A percentile compares a stretch with the other conserved stretches of the same genome.
These are phyloP conservation scores for Plectrocnemia conspersa DNA, from an alignment of 1,140 invertebrate species.

Conservation along the genomic window DNA sequence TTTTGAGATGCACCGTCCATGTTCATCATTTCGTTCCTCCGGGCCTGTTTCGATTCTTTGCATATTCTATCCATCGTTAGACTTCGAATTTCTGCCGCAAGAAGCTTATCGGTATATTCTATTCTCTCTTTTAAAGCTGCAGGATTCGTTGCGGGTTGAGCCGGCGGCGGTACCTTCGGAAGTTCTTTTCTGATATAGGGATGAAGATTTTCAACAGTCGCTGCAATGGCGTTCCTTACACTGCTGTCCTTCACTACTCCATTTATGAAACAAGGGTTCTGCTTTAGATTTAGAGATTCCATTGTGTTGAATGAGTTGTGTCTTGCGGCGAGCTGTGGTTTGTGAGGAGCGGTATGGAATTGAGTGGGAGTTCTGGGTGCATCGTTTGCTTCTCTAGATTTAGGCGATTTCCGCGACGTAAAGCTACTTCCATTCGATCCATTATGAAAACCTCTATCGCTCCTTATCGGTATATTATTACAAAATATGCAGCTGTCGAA, in stretches of 20 bases:
- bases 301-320: slow-evolving; percentile 51
- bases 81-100: slow-evolving; percentile 49
- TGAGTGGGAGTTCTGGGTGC: slow-evolving; percentile 4
- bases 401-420: not conserved
- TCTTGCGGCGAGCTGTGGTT: slow-evolving; percentile 34
- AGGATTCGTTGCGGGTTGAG: slow-evolving; percentile 38
- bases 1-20: slow-evolving; percentile 38
- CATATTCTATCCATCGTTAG: slow-evolving; percentile 45
- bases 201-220: slow-evolving; percentile 48
- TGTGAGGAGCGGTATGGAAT: slow-evolving; percentile 4
- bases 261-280: slow-evolving; percentile 28
- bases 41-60: slow-evolving; percentile 19
- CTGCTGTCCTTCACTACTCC: slow-evolving; percentile 40
- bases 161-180: slow-evolving; percentile 35
- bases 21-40: slow-evolving; percentile 34
- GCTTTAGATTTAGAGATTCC: slow-evolving; percentile 22
- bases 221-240: slow-evolving; percentile 46
- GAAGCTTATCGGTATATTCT: slow-evolving; percentile 50
- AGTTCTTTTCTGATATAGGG: slow-evolving; percentile 51
- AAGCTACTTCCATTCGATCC: slow-evolving; percentile 14
- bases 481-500: slow-evolving; percentile 25
- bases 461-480: not conserved
- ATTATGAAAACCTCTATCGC: not conserved
- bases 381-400: not conserved
- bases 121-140: slow-evolving; percentile 47